Conservation (phyloP, 1,140 invertebrate genomes). For the Drosophila bocqueti region DNA sequence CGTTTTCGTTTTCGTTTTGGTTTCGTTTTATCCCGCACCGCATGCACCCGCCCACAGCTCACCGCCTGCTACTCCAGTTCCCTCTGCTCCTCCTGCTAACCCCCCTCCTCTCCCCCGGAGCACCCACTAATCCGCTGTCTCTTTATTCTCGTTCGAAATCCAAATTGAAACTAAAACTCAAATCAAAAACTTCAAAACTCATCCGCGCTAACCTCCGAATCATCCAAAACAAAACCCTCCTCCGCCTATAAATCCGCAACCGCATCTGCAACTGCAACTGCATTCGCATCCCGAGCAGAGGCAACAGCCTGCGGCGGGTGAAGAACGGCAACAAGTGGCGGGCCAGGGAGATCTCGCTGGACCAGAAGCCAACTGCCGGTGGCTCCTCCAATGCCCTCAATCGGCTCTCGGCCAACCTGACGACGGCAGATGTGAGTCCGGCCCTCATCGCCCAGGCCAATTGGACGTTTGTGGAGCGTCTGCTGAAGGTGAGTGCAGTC, state of each 20-base stretch:
- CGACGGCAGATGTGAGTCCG: constrained; percentile 81
- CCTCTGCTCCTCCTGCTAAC: constrained; percentile 11
- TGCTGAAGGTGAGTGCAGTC: constrained; percentile 91
- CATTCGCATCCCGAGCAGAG: constrained; percentile 82
- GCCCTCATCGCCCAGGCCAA: constrained; percentile 98
- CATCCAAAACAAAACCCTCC: constrained; percentile 37
- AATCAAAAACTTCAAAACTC: constrained; percentile 53
- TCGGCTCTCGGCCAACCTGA: constrained; percentile 79
- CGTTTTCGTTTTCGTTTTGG: constrained; percentile 59
- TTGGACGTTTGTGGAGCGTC: constrained; percentile 98
- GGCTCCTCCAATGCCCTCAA: constrained; percentile 66
- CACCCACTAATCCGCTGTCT: constrained; percentile 63
- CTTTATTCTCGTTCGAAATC: constrained; percentile 65
- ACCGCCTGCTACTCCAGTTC: constrained; percentile 28
- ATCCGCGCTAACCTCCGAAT: constrained; percentile 67
- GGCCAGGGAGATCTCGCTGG: constrained; percentile 87
- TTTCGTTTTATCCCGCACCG: constrained; percentile 30
- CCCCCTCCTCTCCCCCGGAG: constrained; percentile 20
- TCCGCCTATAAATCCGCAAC: constrained; percentile 25
- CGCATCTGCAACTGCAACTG: constrained; percentile 21
- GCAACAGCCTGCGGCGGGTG: constrained; percentile 87
- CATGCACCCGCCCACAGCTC: constrained; percentile 52
- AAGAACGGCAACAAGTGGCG: constrained; percentile 88
- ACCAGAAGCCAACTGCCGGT: constrained; percentile 73
- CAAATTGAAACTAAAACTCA: constrained; percentile 34